Evolutionary conservation across 1,140 invertebrate genomes (phyloP), one percentile per base, ranked within the genome.

Genomic region (Dendroctonus valens): DNA sequence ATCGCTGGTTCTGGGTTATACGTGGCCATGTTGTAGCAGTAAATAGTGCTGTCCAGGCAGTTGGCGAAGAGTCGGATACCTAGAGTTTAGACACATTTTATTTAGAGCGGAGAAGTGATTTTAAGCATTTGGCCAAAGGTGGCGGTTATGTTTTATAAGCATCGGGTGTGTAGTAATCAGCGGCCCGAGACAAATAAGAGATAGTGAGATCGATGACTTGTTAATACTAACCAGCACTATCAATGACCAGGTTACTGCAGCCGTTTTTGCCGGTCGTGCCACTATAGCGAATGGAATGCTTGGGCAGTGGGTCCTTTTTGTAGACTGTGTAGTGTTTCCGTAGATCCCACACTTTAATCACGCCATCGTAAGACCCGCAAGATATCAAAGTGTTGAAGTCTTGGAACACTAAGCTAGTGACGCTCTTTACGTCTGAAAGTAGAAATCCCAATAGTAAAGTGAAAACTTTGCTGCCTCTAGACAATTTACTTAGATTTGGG

Each of bases 291-390:
- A 95, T 83, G 3, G 81, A 82, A 72, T 88, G 82, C 70, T 89
- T 88, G 0, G 92, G 86, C 41, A 88, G 69, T 0, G 92, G 89
- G 41, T 88, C 86, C 50, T 84, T 83, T 73, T 86, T 89, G 65
- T 87, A 84, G 7, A 81, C 81, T 3, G 83, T 85, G 72, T 94
- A 93, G 71, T 87, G 91, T 74, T 92, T 91, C 39, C 93, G 77
- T 9, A 94, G 73, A 80, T 96, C 93, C 93, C 93, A 96, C 3
- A 91, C 84, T 78, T 94, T 94, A 7, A 96, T 89, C 46, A 87
- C 80, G 1, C 91, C 91, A 80, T 94, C 92, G 49, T 89, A 89
- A 57, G 91, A 88, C 8, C 90, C 90, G 72, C 91, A 90, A 0
- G 92, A 93, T 40, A 93, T 82, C 6, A 95, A 79, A 11, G 86